A percentile compares a stretch with the other conserved stretches of the same genome.
Conservation (phyloP, 2,113 vertebrate species). For the Tachysurus vachellii region DNA sequence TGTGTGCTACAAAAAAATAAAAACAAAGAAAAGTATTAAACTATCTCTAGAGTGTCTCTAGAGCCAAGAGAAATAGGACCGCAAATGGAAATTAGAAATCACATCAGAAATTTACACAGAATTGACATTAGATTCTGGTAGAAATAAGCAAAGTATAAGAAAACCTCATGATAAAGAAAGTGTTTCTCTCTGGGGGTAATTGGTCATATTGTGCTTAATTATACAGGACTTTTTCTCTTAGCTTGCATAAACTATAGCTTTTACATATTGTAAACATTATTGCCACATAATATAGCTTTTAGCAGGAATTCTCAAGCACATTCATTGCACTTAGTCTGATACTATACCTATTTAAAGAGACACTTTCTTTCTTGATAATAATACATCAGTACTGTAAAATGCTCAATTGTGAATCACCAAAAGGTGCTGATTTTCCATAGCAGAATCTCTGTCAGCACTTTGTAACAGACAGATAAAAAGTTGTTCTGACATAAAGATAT, state of each 20-base stretch:
- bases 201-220: background rate
- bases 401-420: background rate
- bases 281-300: background rate
- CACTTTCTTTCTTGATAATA: too few species aligned
- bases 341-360: background rate
- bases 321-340: background rate
- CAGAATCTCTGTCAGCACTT: background rate
- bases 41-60: too few species aligned
- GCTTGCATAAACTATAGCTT: background rate
- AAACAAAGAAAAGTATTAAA: background rate
- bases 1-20: background rate
- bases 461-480: background rate
- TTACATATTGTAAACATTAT: background rate
- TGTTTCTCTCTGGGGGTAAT: background rate
- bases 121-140: background rate
- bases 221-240: background rate
- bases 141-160: background rate
- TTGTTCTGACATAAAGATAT: background rate
- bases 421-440: background rate
- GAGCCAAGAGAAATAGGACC: background rate
- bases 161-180: background rate
- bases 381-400: background rate
- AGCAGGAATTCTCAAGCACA: background rate
- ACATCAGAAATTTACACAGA: background rate
- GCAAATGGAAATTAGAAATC: background rate